These are phyloP conservation scores for Lophius piscatorius DNA, from an alignment of 2,113 vertebrate genomes.

Conservation along the genomic window DNA sequence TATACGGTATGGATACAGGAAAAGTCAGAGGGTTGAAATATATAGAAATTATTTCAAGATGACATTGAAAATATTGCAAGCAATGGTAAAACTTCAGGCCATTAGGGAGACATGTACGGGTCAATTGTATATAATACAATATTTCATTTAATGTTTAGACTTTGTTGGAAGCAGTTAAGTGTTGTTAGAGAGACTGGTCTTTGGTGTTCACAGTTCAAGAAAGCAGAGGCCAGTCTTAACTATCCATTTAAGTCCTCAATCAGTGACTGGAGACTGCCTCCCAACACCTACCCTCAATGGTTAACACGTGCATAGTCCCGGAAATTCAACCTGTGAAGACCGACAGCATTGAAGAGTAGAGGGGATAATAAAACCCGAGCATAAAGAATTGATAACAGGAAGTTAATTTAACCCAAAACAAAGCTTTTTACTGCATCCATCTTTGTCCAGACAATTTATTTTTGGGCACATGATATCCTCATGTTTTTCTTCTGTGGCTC, in stretches of 20 bases:
- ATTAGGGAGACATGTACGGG: neutral
- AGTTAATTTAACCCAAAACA: slow-evolving; percentile 3
- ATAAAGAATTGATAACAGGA: slow-evolving; percentile 14
- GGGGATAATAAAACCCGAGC: slow-evolving; percentile 7
- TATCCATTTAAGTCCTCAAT: neutral
- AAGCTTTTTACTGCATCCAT: slow-evolving; percentile 10
- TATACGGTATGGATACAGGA: neutral
- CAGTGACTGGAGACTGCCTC: neutral
- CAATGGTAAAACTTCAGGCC: no score
- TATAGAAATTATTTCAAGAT: neutral
- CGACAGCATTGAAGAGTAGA: neutral
- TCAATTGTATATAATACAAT: neutral
- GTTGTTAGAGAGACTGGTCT: neutral
- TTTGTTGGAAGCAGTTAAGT: neutral
- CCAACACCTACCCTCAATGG: neutral
- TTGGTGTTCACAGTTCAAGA: neutral
- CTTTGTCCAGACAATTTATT: slow-evolving; percentile 22
- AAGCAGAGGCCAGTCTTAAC: neutral
- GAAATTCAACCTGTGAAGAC: neutral
- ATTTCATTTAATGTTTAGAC: neutral
- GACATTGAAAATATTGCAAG: neutral
- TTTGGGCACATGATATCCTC: neutral
- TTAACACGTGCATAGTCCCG: slow-evolving; percentile 3
- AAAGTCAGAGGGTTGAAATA: neutral
- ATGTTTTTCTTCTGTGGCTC: neutral